Percentiles rank a stretch among this genome's conserved stretches.
These are phyloP conservation scores for Tor tambroides DNA, from an alignment of 2,113 vertebrate species.

Conservation along the genomic window DNA sequence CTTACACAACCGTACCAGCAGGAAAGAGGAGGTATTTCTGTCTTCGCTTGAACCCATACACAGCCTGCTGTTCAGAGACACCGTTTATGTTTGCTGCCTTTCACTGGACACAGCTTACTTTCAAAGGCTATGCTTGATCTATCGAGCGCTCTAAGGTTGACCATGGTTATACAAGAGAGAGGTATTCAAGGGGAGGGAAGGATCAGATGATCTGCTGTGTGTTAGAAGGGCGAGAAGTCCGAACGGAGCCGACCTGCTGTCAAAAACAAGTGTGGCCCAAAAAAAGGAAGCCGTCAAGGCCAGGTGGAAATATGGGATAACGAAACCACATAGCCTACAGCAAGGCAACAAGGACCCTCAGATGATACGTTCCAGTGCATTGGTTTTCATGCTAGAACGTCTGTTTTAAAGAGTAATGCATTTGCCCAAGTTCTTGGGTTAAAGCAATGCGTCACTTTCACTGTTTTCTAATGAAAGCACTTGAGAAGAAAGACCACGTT, in stretches of 20 bases:
- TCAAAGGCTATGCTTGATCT: constrained; percentile 39
- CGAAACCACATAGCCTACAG: not conserved
- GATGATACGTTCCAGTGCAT: not conserved
- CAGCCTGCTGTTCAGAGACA: constrained; percentile 34
- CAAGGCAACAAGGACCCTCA: not conserved
- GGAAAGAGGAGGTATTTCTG: constrained; percentile 56
- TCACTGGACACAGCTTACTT: constrained; percentile 33
- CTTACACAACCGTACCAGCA: constrained; percentile 58
- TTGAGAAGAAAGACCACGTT: constrained; percentile 1
- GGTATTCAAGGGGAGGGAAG: constrained; percentile 21
- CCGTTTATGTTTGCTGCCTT: not conserved
- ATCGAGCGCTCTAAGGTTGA: not conserved
- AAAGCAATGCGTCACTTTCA: not conserved
- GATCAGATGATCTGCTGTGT: not conserved
- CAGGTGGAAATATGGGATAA: constrained; percentile 30
- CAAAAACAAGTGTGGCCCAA: constrained; percentile 41
- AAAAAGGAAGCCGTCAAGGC: not conserved
- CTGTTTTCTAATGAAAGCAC: constrained; percentile 27
- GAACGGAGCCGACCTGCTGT: constrained; percentile 17
- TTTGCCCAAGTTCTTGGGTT: not conserved
- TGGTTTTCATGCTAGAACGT: not conserved
- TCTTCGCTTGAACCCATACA: constrained; percentile 52
- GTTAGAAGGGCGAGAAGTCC: constrained; percentile 12
- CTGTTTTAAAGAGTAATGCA: not conserved
- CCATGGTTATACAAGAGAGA: not conserved